Base-by-base conservation (phyloP, 2,888 invertebrate genomes). In the Philereme vetulata region DNA sequence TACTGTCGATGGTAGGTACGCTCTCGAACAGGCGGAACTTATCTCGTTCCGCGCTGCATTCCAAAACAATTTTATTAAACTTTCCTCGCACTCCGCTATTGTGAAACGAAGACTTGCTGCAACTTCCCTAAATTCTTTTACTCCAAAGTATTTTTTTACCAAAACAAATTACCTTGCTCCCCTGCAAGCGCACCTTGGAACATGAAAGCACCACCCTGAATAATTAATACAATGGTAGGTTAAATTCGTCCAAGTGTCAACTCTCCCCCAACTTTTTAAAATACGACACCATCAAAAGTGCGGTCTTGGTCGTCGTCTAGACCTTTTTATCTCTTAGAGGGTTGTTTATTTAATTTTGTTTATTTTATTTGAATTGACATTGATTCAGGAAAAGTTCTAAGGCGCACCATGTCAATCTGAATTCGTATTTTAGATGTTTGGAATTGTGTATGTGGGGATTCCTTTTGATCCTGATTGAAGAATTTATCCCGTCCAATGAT, bases 211-310 rank as follows among this genome's bases (percentile, higher is more conserved):
- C 80, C 88, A 80, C 86, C 86, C 85, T 91, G 91, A 90, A 91
- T 92, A 92, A 91, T 91, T 92, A 91, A 92, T 90, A 90, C 90
- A 90, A 91, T 90, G 86, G 87, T 84, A 90, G 89, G 90, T 90
- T 89, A 90, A 90, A 91, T 86, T 90, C 87, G 83, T 88, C 88
- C 77, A 85, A 90, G 90, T 90, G 90, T 90, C 90, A 90, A 87
- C 87, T 87, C 85, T 88, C 88, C 91, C 90, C 88, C 78, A 86
- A 89, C 85, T 88, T 90, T 85, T 82, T 77, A 69, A 90, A 90
- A 88, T 84, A 87, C 88, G 84, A 83, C 86, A 82, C 88, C 89
- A 86, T 89, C 90, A 88, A 88, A 88, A 88, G 85, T 86, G 90
- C 80, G 89, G 90, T 89, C 85, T 85, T 76, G 79, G 82, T 72